phyloP scores from a whole-genome alignment of 2,797 vertebrate genomes.

The Xerus rutilus region DNA sequence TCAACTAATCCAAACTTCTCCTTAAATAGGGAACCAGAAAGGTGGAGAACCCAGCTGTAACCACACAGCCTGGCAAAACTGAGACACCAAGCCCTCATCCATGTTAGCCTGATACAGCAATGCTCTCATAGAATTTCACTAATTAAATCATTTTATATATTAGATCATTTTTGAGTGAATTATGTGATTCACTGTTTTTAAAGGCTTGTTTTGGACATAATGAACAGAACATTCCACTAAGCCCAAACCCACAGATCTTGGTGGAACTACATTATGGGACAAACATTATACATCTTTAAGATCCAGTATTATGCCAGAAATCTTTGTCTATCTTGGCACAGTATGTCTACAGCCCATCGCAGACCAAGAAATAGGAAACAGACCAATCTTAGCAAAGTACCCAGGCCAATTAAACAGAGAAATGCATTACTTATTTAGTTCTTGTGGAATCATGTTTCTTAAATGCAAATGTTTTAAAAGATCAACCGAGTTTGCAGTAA shows the following conservation, averaged over 20 bases:
- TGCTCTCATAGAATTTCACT: slow-evolving; percentile 48
- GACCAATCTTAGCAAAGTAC: neutral
- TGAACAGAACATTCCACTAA: neutral
- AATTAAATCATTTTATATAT: slow-evolving; percentile 52
- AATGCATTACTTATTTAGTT: neutral
- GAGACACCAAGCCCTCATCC: neutral
- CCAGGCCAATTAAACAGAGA: neutral
- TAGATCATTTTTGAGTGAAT: slow-evolving; percentile 62
- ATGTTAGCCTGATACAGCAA: neutral
- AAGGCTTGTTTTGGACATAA: slow-evolving; percentile 65
- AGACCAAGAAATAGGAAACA: neutral
- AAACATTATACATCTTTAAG: neutral
- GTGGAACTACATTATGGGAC: neutral
- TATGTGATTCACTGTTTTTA: slow-evolving; percentile 65
- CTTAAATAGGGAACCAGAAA: neutral
- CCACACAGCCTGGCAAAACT: neutral
- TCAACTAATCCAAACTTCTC: neutral
- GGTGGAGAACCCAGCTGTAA: fast-evolving
- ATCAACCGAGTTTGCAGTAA: neutral
- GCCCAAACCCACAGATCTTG: neutral
- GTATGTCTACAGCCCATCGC: neutral
- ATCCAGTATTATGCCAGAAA: neutral
- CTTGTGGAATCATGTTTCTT: neutral
- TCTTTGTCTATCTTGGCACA: neutral
- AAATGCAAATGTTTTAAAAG: neutral